Evolutionary conservation across 2,113 vertebrate species (phyloP).

Genomic region (Aldabrachelys gigantea): DNA sequence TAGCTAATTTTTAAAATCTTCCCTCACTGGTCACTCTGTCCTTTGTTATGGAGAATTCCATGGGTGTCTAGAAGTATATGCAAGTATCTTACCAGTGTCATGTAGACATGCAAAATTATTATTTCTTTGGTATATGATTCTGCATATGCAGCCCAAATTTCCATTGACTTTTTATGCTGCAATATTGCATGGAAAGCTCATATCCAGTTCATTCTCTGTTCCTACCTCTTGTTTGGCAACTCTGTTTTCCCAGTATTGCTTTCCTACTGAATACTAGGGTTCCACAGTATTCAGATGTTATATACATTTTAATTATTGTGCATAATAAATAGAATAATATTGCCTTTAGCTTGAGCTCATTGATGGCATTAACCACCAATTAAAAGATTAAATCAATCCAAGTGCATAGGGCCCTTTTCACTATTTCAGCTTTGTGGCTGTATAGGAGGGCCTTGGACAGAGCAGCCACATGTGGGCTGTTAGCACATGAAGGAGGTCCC

Average conservation of each 20-base stretch:
- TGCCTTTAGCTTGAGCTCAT: neutral
- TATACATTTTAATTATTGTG: neutral
- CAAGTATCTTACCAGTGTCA: neutral
- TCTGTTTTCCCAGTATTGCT: neutral
- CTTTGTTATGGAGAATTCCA: slow-evolving; percentile 69
- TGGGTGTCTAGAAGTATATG: neutral
- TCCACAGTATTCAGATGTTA: neutral
- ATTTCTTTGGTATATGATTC: neutral
- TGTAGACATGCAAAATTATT: neutral
- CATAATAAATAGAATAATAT: neutral
- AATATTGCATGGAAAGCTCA: neutral
- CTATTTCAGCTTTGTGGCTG: neutral
- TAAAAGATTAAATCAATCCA: neutral
- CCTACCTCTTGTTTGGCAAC: neutral
- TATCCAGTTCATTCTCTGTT: neutral
- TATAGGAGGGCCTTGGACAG: neutral
- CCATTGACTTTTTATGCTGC: neutral
- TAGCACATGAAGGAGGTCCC: too few species aligned
- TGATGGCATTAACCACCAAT: neutral
- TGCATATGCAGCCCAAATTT: neutral
- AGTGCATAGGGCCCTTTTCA: neutral
- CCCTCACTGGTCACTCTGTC: slow-evolving; percentile 47
- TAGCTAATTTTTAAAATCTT: slow-evolving; percentile 32
- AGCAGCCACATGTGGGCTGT: neutral
- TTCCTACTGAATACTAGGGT: neutral